phyloP scores from a whole-genome alignment of 2,797 vertebrate species.

The Threskiornis aethiopicus region DNA sequence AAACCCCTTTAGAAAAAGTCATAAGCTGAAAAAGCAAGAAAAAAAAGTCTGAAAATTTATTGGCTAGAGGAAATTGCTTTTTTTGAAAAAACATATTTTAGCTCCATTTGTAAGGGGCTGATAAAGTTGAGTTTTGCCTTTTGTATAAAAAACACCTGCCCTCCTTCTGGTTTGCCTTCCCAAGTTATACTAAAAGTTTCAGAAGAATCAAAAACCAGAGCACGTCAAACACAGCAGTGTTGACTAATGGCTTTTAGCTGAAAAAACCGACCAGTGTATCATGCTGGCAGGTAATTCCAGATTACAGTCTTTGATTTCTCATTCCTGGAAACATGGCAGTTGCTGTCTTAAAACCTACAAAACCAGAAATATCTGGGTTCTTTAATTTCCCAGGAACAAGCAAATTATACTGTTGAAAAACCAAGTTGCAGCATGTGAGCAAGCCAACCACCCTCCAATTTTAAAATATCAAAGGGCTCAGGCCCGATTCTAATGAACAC shows the following conservation, averaged over 20 bases:
- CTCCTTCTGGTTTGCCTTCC: not conserved
- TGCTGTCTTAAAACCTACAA: not conserved
- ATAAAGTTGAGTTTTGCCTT: not conserved
- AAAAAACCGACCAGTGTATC: not conserved
- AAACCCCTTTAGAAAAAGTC: not conserved
- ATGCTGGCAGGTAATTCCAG: constrained; percentile 13
- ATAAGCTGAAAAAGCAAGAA: not conserved
- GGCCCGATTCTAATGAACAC: not conserved
- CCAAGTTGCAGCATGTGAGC: not conserved
- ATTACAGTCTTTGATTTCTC: constrained; percentile 4
- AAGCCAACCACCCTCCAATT: not conserved
- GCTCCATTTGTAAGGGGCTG: not conserved
- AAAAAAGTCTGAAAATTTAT: not conserved
- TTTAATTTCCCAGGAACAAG: not conserved
- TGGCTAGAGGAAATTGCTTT: not conserved
- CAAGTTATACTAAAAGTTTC: not conserved
- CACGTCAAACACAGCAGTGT: not conserved
- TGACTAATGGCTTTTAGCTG: not conserved
- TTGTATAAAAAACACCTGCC: not conserved
- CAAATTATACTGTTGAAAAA: not conserved
- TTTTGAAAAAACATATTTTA: constrained; percentile 31
- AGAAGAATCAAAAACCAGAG: not conserved
- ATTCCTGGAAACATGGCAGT: not conserved
- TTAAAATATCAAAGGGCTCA: not conserved
- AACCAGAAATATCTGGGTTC: not conserved